Conservation (phyloP, 2,113 vertebrate genomes). For the Rhagologus leucostigma region DNA sequence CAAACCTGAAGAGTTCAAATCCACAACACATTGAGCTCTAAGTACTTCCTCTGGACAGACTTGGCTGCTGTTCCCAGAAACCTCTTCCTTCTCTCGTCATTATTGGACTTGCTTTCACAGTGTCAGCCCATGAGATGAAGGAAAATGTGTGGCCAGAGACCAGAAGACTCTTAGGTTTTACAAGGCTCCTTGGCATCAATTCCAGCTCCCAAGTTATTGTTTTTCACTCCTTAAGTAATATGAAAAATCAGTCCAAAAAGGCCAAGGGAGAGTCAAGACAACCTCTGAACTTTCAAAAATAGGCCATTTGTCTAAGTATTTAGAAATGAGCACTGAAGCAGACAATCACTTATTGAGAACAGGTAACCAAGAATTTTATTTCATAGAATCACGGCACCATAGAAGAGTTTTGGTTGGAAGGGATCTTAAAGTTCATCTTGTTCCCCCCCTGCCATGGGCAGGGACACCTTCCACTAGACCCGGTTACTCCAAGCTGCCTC, state of each 20-base stretch:
- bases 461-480: not conserved
- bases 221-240: not conserved
- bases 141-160: not conserved
- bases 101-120: not conserved
- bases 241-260: not conserved
- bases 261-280: not conserved
- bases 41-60: not conserved
- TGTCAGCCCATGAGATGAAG: not conserved
- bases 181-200: not conserved
- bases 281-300: not conserved
- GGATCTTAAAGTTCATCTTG: not conserved
- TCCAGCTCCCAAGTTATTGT: not conserved
- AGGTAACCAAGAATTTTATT: not conserved
- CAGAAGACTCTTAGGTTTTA: not conserved
- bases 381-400: not conserved
- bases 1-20: not conserved
- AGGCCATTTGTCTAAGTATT: not conserved
- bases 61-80: not conserved
- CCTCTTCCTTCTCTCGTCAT: not conserved
- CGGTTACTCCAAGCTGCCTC: not conserved
- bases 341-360: not conserved
- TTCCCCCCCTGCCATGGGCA: not conserved
- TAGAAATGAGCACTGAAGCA: not conserved
- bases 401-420: not conserved
- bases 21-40: not conserved